Evolutionary conservation across 1,140 invertebrate species (phyloP).

Genomic region (Drosophila setifemur): DNA sequence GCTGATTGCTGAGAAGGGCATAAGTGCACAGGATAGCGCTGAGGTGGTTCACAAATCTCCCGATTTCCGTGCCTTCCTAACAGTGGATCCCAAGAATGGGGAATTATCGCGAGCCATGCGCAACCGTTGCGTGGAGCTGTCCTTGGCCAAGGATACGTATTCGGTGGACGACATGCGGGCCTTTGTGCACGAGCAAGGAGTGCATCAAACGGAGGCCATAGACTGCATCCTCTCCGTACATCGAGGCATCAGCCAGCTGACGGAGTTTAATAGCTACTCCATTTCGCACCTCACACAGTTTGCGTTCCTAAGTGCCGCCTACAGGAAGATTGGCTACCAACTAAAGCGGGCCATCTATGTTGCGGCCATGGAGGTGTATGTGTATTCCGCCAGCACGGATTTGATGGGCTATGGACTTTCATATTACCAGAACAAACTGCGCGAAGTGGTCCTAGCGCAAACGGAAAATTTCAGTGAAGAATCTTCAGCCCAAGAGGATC

Average conservation of each 20-base stretch:
- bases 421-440: conserved; percentile 77
- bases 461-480: conserved; percentile 11
- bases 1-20: conserved; percentile 95
- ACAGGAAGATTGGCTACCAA: conserved; percentile 71
- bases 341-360: conserved; percentile 68
- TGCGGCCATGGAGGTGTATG: conserved; percentile 80
- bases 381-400: conserved; percentile 73
- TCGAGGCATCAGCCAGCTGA: conserved; percentile 70
- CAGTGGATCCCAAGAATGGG: conserved; percentile 96
- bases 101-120: conserved; percentile 99
- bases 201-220: conserved; percentile 81
- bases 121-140: conserved; percentile 98
- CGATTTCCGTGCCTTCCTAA: conserved; percentile 96
- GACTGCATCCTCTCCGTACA: conserved; percentile 84
- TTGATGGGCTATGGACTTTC: conserved; percentile 75
- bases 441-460: conserved; percentile 63
- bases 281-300: conserved; percentile 77
- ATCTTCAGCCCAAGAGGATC: background rate
- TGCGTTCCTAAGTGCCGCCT: conserved; percentile 66
- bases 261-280: conserved; percentile 72
- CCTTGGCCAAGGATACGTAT: conserved; percentile 84
- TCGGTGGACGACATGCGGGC: conserved; percentile 84
- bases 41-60: conserved; percentile 92
- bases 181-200: conserved; percentile 84
- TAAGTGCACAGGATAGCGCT: conserved; percentile 87